Evolutionary conservation across 1,140 invertebrate genomes (phyloP).

Genomic region (Sarcophaga peregrina): DNA sequence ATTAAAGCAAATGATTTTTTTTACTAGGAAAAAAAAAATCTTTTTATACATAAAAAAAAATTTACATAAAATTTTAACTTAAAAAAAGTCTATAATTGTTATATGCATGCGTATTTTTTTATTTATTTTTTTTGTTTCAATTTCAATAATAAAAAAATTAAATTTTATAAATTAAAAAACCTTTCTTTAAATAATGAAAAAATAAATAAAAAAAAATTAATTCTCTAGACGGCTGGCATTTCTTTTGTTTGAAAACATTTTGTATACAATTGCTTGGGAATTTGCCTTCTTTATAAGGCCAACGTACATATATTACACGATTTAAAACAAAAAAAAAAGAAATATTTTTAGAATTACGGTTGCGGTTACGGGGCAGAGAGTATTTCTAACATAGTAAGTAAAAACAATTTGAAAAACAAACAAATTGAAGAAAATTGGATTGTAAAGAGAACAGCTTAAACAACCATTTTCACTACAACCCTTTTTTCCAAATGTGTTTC

Average conservation of each 20-base stretch:
- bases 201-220: not conserved
- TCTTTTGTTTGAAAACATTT: not conserved
- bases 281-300: not conserved
- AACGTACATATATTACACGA: not conserved
- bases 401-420: no score
- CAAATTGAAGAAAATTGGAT: no score
- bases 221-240: not conserved
- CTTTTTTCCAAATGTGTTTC: no score
- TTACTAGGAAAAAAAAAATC: constrained; percentile 49
- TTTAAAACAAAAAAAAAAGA: constrained; percentile 33
- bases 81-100: constrained; percentile 50
- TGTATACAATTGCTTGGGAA: constrained; percentile 21
- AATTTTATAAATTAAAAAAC: not conserved
- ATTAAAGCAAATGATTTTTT: constrained; percentile 45
- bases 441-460: no score
- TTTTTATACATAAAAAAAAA: constrained; percentile 55
- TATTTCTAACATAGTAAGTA: no score
- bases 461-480: no score
- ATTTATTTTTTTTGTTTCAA: not conserved
- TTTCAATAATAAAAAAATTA: constrained; percentile 1
- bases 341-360: no score
- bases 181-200: not conserved
- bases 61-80: constrained; percentile 44
- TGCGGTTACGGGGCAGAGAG: no score
- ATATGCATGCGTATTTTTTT: constrained; percentile 64